phyloP scores from a whole-genome alignment of 2,113 vertebrate genomes.

The Onychostoma macrolepis region DNA sequence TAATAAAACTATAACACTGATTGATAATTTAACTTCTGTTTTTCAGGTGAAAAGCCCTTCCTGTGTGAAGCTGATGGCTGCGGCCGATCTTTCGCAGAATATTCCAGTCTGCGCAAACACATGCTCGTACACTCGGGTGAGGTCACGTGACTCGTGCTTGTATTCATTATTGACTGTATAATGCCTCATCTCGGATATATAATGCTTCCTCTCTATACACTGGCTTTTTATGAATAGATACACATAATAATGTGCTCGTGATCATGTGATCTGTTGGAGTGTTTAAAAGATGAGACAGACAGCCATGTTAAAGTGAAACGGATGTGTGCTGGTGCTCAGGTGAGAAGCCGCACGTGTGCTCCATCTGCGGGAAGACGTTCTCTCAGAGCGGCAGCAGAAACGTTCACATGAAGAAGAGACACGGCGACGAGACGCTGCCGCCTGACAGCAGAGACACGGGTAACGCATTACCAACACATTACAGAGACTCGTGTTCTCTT shows the following conservation, averaged over 20 bases:
- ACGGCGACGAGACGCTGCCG: slow-evolving; percentile 76
- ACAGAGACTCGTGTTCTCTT: too few species aligned
- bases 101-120: slow-evolving; percentile 98
- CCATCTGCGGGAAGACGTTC: slow-evolving; percentile 94
- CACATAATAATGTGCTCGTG: not conserved
- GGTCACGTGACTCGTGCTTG: not conserved
- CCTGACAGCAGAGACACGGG: slow-evolving; percentile 70
- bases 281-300: too few species aligned
- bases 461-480: not conserved
- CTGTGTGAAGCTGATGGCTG: slow-evolving; percentile 94
- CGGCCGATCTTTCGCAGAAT: slow-evolving; percentile 96
- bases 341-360: slow-evolving; percentile 95
- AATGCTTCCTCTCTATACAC: too few species aligned
- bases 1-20: too few species aligned
- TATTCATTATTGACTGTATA: not conserved
- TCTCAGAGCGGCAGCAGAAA: slow-evolving; percentile 98
- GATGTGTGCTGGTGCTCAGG: slow-evolving; percentile 71
- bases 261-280: slow-evolving; percentile 10
- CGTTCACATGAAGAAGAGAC: slow-evolving; percentile 94
- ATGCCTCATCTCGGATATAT: not conserved
- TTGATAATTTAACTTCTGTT: slow-evolving; percentile 13
- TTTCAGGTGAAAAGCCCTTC: slow-evolving; percentile 93
- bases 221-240: not conserved
- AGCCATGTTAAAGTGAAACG: too few species aligned
- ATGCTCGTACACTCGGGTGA: slow-evolving; percentile 97